phyloP scores from a whole-genome alignment of 2,113 vertebrate species.

The Rostratula benghalensis region DNA sequence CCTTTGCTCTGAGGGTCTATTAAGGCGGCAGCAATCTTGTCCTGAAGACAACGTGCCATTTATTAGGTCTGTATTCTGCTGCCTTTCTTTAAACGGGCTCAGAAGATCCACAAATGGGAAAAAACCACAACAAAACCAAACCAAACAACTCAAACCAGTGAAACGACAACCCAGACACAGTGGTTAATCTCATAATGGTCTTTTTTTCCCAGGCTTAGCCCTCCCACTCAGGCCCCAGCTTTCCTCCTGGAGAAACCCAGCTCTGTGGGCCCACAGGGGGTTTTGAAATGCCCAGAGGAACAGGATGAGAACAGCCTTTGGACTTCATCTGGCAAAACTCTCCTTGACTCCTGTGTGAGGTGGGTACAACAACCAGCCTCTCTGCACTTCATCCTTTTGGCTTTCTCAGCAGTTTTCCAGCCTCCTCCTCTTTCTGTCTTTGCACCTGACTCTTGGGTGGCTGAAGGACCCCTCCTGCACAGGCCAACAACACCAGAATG shows the following conservation, averaged over 20 bases:
- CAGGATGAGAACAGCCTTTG: neutral
- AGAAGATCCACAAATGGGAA: neutral
- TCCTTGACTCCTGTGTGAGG: accelerated
- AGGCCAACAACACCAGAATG: accelerated
- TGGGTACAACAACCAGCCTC: neutral
- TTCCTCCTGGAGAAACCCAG: neutral
- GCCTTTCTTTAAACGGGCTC: neutral
- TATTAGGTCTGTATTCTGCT: neutral
- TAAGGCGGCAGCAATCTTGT: neutral
- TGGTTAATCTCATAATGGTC: neutral
- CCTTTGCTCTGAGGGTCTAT: neutral
- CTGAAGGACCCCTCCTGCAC: neutral
- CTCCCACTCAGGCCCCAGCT: accelerated
- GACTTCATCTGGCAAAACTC: neutral
- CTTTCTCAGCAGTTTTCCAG: neutral
- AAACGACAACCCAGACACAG: neutral
- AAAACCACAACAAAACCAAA: neutral
- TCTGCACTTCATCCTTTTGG: neutral
- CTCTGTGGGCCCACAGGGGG: accelerated
- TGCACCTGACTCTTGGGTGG: too few relatives aligned
- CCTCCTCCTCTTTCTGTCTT: neutral
- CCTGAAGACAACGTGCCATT: neutral
- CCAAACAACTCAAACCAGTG: neutral
- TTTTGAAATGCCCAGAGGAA: neutral
- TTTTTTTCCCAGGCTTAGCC: neutral